Evolutionary conservation across 2,113 vertebrate species (phyloP).

Genomic region (Campylorhamphus procurvoides): DNA sequence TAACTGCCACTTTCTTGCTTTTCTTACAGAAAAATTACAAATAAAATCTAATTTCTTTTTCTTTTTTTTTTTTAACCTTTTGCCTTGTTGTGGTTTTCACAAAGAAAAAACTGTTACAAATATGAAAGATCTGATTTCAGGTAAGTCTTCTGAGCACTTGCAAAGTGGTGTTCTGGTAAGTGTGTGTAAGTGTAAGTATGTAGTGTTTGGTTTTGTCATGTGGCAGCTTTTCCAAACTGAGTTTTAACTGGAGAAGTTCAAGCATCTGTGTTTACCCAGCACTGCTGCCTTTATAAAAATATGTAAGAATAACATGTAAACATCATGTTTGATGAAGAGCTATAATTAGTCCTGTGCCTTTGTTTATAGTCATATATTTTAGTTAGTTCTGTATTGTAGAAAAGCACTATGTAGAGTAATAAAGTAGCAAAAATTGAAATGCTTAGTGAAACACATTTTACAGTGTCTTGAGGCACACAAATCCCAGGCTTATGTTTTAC

Average conservation of each 20-base stretch:
- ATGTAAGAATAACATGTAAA: fast-evolving
- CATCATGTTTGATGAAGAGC: not conserved
- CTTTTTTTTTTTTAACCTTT: not conserved
- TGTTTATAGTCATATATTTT: not conserved
- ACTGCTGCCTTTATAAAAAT: not conserved
- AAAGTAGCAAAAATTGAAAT: not conserved
- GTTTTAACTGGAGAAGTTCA: not conserved
- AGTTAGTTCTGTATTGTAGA: not conserved
- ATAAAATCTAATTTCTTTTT: not conserved
- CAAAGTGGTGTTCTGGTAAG: not conserved
- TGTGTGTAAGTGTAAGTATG: not conserved
- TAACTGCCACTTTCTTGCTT: not conserved
- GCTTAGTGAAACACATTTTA: not conserved
- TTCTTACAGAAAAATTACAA: not conserved
- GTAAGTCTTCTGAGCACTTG: not conserved
- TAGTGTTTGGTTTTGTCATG: not conserved
- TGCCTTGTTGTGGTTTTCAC: not conserved
- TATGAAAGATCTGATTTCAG: not conserved
- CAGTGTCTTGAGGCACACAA: not conserved
- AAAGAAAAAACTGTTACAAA: not conserved
- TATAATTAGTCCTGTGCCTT: not conserved
- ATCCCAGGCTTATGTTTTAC: not conserved
- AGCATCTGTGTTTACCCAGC: not conserved
- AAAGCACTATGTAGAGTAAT: not conserved
- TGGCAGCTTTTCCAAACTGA: not conserved